A percentile compares a stretch with the other conserved stretches of the same genome.
Conservation (phyloP, 2,113 vertebrate genomes). For the Etheostoma spectabile region DNA sequence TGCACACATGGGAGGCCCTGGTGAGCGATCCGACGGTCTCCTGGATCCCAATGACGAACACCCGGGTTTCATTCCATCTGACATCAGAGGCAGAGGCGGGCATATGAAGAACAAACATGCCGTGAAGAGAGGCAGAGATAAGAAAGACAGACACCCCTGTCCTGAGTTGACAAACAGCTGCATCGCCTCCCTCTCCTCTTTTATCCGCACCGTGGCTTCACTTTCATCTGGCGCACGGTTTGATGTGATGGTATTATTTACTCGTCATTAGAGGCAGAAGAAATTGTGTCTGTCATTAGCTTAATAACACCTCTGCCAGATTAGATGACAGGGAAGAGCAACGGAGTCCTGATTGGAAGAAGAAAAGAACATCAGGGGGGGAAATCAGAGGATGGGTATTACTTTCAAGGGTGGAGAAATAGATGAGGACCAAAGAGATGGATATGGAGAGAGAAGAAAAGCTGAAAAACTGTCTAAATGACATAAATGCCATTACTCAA, state of each 20-base stretch:
- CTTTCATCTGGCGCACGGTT: conserved; percentile 66
- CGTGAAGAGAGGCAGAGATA: conserved; percentile 55
- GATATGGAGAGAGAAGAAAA: not conserved
- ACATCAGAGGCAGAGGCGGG: conserved; percentile 71
- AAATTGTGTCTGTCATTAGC: conserved; percentile 76
- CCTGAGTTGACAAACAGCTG: conserved; percentile 73
- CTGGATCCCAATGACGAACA: conserved; percentile 69
- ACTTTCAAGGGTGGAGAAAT: conserved; percentile 8
- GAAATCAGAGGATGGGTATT: conserved; percentile 10
- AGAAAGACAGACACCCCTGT: conserved; percentile 57
- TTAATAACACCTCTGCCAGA: conserved; percentile 72
- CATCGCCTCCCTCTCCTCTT: conserved; percentile 57
- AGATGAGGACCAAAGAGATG: not conserved
- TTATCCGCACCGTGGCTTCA: conserved; percentile 47
- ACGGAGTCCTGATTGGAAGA: conserved; percentile 46
- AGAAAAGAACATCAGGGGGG: conserved; percentile 4
- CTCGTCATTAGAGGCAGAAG: conserved; percentile 71
- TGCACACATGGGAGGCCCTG: conserved; percentile 46
- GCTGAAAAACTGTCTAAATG: not conserved
- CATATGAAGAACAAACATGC: conserved; percentile 60
- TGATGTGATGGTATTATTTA: conserved; percentile 78
- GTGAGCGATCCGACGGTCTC: conserved; percentile 54
- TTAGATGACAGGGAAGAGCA: conserved; percentile 60
- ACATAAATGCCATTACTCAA: conserved; percentile 35
- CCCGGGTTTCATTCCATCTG: conserved; percentile 68